Evolutionary conservation across 1,140 invertebrate genomes (phyloP).

Genomic region (Ephestia elutella): DNA sequence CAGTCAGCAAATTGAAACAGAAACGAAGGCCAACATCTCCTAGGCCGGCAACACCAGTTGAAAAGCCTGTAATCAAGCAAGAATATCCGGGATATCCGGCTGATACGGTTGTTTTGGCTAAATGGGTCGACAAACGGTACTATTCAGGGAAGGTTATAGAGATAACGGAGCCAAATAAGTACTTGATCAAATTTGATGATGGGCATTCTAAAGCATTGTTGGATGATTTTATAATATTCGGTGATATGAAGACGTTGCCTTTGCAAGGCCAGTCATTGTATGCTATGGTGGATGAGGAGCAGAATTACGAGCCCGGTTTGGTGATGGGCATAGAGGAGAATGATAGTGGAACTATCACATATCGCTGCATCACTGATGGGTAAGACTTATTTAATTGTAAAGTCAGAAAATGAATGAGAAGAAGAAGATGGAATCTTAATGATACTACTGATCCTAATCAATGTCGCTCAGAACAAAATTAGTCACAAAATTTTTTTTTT

Average conservation of each 20-base stretch:
- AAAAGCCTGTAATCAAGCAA: conserved; percentile 44
- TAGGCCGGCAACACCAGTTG: conserved; percentile 57
- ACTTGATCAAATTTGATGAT: conserved; percentile 77
- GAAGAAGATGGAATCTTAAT: too few species aligned
- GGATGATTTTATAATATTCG: conserved; percentile 77
- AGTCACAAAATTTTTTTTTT: too few species aligned
- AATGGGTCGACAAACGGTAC: conserved; percentile 79
- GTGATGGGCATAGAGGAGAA: conserved; percentile 64
- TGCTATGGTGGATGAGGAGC: conserved; percentile 66
- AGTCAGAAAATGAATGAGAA: too few species aligned
- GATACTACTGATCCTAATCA: too few species aligned
- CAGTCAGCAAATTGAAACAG: conserved; percentile 57
- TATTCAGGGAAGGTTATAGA: conserved; percentile 75
- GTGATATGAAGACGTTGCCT: conserved; percentile 65
- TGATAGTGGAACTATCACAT: conserved; percentile 59
- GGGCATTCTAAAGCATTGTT: conserved; percentile 75
- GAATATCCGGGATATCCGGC: conserved; percentile 60
- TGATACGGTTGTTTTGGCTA: conserved; percentile 75
- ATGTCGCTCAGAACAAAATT: too few species aligned
- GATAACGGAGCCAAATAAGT: conserved; percentile 75
- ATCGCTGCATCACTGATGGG: conserved; percentile 70
- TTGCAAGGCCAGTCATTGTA: conserved; percentile 69
- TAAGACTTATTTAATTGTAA: conserved; percentile 29
- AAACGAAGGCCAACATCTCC: conserved; percentile 58
- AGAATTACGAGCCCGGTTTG: conserved; percentile 67